Conservation (phyloP, 2,888 invertebrate species). For the Drosophila incognita region DNA sequence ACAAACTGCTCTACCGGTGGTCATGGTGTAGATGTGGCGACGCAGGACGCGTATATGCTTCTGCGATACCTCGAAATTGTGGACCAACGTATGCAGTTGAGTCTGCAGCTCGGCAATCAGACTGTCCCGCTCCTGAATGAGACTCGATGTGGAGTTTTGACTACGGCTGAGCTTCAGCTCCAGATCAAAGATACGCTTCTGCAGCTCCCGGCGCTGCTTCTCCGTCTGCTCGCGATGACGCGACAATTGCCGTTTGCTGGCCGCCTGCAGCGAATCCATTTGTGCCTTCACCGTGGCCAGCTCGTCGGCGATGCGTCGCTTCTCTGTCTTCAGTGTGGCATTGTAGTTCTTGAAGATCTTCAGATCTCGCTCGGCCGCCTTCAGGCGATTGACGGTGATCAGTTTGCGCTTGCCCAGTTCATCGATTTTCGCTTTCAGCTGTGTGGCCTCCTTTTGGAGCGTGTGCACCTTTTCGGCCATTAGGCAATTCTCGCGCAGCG, state of each 20-base stretch:
- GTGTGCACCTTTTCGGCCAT: slow-evolving; percentile 75
- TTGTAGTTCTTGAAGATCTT: slow-evolving; percentile 83
- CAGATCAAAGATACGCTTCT: slow-evolving; percentile 82
- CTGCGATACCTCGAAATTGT: slow-evolving; percentile 84
- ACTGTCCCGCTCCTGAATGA: slow-evolving; percentile 83
- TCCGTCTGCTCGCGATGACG: slow-evolving; percentile 83
- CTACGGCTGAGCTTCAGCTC: slow-evolving; percentile 83
- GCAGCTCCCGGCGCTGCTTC: slow-evolving; percentile 81
- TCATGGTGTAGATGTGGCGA: slow-evolving; percentile 82
- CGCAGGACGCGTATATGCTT: slow-evolving; percentile 83
- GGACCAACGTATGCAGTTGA: slow-evolving; percentile 82
- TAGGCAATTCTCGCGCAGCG: slow-evolving; percentile 75
- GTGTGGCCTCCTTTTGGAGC: slow-evolving; percentile 71
- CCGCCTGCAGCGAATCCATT: slow-evolving; percentile 73
- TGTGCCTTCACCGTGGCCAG: slow-evolving; percentile 72
- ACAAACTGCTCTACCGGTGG: slow-evolving; percentile 33
- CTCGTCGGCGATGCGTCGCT: slow-evolving; percentile 76
- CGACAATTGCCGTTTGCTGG: slow-evolving; percentile 77
- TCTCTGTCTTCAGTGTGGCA: slow-evolving; percentile 77
- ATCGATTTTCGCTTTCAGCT: slow-evolving; percentile 78
- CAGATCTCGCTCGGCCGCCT: slow-evolving; percentile 79
- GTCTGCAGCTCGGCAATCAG: slow-evolving; percentile 83
- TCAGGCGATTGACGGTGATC: slow-evolving; percentile 74
- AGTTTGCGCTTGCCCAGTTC: slow-evolving; percentile 77
- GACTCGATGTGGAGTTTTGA: slow-evolving; percentile 80